Evolutionary conservation across 2,888 invertebrate species (phyloP).

Genomic region (Pantelozetes paolii): DNA sequence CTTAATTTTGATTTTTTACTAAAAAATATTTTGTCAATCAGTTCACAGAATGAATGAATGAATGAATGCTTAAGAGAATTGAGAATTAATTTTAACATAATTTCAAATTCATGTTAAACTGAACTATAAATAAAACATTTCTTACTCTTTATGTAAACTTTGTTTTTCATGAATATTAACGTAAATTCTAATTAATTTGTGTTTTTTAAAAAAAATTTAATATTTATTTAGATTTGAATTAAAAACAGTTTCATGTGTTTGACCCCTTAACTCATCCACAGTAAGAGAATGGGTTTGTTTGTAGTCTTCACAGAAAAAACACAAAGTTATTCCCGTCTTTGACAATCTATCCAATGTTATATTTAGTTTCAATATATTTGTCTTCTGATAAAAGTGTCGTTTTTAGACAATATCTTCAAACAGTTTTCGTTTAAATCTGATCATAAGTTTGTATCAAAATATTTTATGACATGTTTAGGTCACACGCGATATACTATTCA

Average conservation of each 20-base stretch:
- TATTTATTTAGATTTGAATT: background rate
- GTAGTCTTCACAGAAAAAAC: too few species aligned
- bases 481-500: slow-evolving; percentile 20
- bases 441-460: background rate
- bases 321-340: too few species aligned
- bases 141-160: background rate
- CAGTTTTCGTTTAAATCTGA: too few species aligned
- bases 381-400: too few species aligned
- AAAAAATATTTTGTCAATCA: background rate
- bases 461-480: slow-evolving; percentile 4
- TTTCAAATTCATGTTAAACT: background rate
- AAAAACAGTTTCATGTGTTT: background rate
- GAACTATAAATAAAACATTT: background rate
- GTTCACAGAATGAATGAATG: background rate
- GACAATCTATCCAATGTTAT: too few species aligned
- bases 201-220: background rate
- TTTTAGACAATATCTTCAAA: too few species aligned
- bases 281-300: too few species aligned
- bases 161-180: background rate
- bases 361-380: too few species aligned
- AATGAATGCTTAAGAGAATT: background rate
- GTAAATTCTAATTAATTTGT: background rate
- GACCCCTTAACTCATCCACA: background rate
- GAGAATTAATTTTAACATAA: background rate
- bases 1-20: too few species aligned